These are phyloP conservation scores for Drosophila conformis DNA, from an alignment of 2,888 invertebrate species.

Conservation along the genomic window DNA sequence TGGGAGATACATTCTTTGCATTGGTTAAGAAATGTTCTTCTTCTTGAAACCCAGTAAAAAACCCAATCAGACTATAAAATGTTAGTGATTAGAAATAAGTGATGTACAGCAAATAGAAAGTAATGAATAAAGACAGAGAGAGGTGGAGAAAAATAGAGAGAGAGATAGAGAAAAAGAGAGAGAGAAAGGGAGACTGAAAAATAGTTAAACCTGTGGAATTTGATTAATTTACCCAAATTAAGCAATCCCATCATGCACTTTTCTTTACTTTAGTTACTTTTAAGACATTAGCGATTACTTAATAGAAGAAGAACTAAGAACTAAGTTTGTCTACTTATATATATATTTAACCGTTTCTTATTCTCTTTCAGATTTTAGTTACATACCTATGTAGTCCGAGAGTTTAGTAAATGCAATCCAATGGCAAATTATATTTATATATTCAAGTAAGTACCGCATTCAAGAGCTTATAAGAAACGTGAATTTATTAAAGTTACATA, in stretches of 20 bases:
- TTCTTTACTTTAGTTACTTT: no score
- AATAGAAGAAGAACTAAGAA: background rate
- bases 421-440: slow-evolving; percentile 51
- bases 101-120: background rate
- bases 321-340: background rate
- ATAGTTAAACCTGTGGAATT: background rate
- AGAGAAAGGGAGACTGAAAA: background rate
- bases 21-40: background rate
- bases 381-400: slow-evolving; percentile 47
- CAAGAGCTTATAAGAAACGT: background rate
- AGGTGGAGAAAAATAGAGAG: no score
- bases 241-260: no score
- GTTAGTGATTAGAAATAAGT: background rate
- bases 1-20: background rate
- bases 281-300: background rate
- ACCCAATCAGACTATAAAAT: background rate
- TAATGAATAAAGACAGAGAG: background rate
- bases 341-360: slow-evolving; percentile 5
- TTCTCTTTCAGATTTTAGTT: slow-evolving; percentile 39
- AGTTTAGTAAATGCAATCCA: slow-evolving; percentile 37
- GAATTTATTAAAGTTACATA: background rate
- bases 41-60: background rate
- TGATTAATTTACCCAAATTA: no score
- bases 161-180: background rate
- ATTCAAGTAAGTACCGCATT: slow-evolving; percentile 41